Conservation (phyloP, 2,888 invertebrate species). For the Drosophila nr. medialis region DNA sequence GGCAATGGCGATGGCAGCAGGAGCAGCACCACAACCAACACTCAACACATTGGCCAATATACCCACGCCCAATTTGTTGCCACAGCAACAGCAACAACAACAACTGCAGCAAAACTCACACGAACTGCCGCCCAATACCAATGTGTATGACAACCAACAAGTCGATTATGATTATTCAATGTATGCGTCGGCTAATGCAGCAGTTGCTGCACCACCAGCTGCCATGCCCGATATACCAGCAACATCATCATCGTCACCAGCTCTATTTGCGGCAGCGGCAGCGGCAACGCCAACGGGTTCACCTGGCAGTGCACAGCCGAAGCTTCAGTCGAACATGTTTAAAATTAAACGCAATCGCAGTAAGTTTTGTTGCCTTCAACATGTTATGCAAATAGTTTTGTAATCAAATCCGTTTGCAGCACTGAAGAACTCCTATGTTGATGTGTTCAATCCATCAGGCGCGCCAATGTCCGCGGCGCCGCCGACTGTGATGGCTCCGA, state of each 20-base stretch:
- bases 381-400: neutral
- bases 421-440: slow-evolving; percentile 94
- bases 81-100: slow-evolving; percentile 29
- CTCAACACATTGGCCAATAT: slow-evolving; percentile 39
- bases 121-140: slow-evolving; percentile 31
- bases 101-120: slow-evolving; percentile 34
- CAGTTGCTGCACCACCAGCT: slow-evolving; percentile 35
- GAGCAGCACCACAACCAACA: slow-evolving; percentile 7
- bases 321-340: slow-evolving; percentile 89
- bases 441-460: slow-evolving; percentile 93
- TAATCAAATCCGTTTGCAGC: slow-evolving; percentile 86
- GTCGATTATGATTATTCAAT: slow-evolving; percentile 43
- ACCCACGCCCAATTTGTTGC: slow-evolving; percentile 36
- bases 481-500: slow-evolving; percentile 83
- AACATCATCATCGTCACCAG: slow-evolving; percentile 17
- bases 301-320: slow-evolving; percentile 72
- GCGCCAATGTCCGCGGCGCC: slow-evolving; percentile 81
- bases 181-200: slow-evolving; percentile 19
- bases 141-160: slow-evolving; percentile 40
- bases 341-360: slow-evolving; percentile 92
- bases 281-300: slow-evolving; percentile 31
- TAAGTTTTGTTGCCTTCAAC: slow-evolving; percentile 84
- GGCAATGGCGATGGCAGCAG: slow-evolving; percentile 9
- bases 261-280: slow-evolving; percentile 17
- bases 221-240: slow-evolving; percentile 28